phyloP scores from a whole-genome alignment of 2,113 vertebrate genomes.

The Cisticola juncidis region DNA sequence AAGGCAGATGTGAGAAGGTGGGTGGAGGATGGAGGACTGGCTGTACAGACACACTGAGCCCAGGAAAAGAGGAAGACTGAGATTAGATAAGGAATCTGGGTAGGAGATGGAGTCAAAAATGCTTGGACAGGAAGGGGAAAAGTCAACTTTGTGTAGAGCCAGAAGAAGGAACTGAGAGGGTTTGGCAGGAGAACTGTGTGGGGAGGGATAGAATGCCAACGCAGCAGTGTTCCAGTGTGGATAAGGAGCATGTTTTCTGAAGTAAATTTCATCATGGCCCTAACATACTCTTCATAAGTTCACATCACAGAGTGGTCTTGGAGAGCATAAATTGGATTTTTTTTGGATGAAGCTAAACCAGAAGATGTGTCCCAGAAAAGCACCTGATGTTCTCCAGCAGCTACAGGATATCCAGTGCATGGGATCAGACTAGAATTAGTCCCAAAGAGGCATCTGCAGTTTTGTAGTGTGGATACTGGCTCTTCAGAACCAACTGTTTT shows the following conservation, averaged over 20 bases:
- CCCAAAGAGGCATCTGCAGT: neutral
- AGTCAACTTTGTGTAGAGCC: neutral
- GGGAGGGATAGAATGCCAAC: neutral
- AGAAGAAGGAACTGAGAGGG: neutral
- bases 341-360: neutral
- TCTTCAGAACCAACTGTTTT: neutral
- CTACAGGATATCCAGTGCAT: neutral
- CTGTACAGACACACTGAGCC: neutral
- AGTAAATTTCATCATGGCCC: neutral
- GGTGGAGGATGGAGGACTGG: neutral
- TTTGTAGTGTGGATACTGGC: neutral
- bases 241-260: neutral
- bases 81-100: conserved; percentile 2
- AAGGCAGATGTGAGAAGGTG: neutral
- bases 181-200: neutral
- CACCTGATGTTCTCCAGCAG: neutral
- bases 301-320: neutral
- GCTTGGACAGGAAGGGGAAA: neutral
- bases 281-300: neutral
- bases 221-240: neutral
- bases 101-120: neutral
- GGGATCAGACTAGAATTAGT: neutral
- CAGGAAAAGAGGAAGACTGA: neutral
- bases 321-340: neutral
- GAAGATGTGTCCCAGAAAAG: neutral